These are phyloP conservation scores for Athene cunicularia DNA, from an alignment of 2,113 vertebrate species.

Conservation along the genomic window DNA sequence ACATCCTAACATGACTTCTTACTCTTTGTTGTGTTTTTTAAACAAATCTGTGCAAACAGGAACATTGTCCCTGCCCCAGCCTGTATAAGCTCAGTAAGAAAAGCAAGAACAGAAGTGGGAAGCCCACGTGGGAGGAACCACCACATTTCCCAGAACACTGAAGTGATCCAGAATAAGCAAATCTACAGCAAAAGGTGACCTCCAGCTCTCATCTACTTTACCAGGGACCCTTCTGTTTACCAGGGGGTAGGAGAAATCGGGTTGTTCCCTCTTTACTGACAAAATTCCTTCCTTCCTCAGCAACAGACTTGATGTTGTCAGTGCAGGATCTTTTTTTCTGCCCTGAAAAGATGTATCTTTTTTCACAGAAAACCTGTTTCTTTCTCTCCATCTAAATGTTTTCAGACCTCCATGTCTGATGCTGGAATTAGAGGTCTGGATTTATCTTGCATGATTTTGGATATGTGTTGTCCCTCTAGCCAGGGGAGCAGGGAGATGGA, in stretches of 20 bases:
- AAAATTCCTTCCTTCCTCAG: background rate
- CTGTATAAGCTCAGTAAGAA: background rate
- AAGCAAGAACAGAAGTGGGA: background rate
- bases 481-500: background rate
- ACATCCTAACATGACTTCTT: background rate
- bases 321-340: background rate
- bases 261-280: background rate
- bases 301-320: background rate
- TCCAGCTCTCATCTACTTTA: background rate
- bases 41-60: background rate
- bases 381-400: background rate
- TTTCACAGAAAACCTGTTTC: background rate
- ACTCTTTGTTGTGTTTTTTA: background rate
- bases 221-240: background rate
- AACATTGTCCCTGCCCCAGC: background rate
- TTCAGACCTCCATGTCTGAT: background rate
- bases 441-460: background rate
- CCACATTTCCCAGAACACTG: background rate
- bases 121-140: accelerated
- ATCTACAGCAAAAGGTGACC: background rate
- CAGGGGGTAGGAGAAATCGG: background rate
- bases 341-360: too few relatives aligned
- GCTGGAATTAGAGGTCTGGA: background rate
- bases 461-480: background rate
- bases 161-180: background rate